Percentiles rank a stretch among this genome's conserved stretches.
Evolutionary conservation across 2,113 vertebrate species (phyloP).

Genomic region (Vulpes ferrilata): DNA sequence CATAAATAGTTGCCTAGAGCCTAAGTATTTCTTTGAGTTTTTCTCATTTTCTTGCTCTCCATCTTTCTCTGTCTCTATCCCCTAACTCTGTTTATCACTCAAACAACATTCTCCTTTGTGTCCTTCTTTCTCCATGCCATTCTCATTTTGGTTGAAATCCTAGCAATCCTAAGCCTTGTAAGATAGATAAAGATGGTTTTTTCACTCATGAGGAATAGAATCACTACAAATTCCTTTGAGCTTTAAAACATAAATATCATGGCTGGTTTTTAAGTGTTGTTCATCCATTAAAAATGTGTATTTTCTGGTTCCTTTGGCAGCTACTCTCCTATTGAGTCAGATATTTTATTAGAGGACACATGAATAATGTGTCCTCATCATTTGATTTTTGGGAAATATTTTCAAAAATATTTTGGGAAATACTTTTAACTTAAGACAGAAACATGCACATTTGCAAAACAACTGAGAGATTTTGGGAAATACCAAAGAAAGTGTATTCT

Average conservation of each 20-base stretch:
- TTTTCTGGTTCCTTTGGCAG: background rate
- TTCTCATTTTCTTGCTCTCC: background rate
- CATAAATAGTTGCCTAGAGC: background rate
- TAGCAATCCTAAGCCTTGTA: background rate
- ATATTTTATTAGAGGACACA: background rate
- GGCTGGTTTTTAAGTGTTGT: background rate
- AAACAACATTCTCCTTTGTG: background rate
- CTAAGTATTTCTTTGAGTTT: background rate
- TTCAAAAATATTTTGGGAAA: background rate
- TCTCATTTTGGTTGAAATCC: background rate
- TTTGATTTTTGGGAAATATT: conserved; percentile 35
- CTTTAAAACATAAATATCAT: conserved; percentile 9
- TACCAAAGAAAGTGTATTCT: background rate
- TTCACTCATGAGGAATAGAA: background rate
- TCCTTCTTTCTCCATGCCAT: rapidly evolving
- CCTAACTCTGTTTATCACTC: background rate
- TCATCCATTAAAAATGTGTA: background rate
- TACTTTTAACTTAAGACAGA: background rate
- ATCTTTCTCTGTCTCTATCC: background rate
- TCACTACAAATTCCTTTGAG: conserved; percentile 31
- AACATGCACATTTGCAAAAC: background rate
- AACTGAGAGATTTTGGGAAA: background rate
- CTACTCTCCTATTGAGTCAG: background rate
- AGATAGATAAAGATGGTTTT: background rate
- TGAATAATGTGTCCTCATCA: background rate